Conservation (phyloP, 2,888 invertebrate genomes). For the Drosophila setosimentum region DNA sequence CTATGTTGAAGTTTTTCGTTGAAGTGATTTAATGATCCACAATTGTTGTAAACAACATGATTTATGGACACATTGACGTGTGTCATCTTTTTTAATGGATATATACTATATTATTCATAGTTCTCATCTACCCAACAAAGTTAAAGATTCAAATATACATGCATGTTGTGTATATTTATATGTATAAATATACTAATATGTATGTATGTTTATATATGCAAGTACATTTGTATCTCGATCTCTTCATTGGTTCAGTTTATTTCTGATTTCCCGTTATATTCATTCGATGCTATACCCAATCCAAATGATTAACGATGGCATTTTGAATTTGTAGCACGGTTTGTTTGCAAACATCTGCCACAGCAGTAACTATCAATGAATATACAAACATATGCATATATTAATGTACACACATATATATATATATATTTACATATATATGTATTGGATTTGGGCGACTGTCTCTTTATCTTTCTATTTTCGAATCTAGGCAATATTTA, state of each 20-base stretch:
- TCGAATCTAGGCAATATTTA: not conserved
- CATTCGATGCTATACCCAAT: not conserved
- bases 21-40: not conserved
- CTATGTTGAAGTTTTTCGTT: not conserved
- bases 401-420: no score
- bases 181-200: not conserved
- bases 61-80: not conserved
- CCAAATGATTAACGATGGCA: not conserved
- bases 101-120: not conserved
- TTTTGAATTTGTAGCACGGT: not conserved
- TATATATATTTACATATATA: not conserved
- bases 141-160: not conserved
- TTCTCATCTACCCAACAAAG: not conserved
- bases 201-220: not conserved
- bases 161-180: not conserved
- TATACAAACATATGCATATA: no score
- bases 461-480: not conserved
- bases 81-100: conserved; percentile 1
- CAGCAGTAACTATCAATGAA: not conserved
- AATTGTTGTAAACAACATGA: not conserved
- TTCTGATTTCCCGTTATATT: not conserved
- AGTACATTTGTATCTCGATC: not conserved
- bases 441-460: not conserved
- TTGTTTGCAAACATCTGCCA: not conserved
- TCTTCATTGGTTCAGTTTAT: not conserved